Conservation (phyloP, 2,888 invertebrate genomes). For the Panzeria rudis region DNA sequence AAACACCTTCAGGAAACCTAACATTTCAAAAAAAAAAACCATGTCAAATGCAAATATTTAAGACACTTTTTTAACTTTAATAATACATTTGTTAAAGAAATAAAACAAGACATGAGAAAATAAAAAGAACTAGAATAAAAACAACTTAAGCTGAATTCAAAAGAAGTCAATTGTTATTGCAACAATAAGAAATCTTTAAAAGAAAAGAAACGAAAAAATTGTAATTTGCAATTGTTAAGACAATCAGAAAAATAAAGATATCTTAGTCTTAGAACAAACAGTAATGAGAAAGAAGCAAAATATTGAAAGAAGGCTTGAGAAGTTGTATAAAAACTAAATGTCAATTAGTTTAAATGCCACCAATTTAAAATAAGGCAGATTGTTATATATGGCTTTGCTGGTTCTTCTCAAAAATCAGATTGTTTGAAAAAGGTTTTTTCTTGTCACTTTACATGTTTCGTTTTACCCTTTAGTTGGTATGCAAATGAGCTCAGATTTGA, state of each 20-base stretch:
- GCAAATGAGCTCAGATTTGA: too few species aligned
- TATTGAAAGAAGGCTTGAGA: background rate
- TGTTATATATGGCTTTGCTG: background rate
- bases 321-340: background rate
- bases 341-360: constrained; percentile 10
- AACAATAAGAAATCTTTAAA: constrained; percentile 46
- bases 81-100: constrained; percentile 12
- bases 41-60: constrained; percentile 67
- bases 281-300: background rate
- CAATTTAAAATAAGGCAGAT: background rate
- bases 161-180: constrained; percentile 61
- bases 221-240: constrained; percentile 35
- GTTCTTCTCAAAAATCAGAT: background rate
- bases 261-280: background rate
- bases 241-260: constrained; percentile 14
- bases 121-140: constrained; percentile 26
- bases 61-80: constrained; percentile 29
- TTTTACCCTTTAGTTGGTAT: background rate
- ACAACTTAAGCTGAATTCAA: constrained; percentile 50
- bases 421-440: background rate
- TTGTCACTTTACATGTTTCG: background rate
- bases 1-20: constrained; percentile 53
- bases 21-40: constrained; percentile 11
- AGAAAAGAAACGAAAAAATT: background rate
- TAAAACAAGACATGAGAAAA: constrained; percentile 15